Evolutionary conservation across 2,797 vertebrate species (phyloP).

Genomic region (Sebastes glaucus): DNA sequence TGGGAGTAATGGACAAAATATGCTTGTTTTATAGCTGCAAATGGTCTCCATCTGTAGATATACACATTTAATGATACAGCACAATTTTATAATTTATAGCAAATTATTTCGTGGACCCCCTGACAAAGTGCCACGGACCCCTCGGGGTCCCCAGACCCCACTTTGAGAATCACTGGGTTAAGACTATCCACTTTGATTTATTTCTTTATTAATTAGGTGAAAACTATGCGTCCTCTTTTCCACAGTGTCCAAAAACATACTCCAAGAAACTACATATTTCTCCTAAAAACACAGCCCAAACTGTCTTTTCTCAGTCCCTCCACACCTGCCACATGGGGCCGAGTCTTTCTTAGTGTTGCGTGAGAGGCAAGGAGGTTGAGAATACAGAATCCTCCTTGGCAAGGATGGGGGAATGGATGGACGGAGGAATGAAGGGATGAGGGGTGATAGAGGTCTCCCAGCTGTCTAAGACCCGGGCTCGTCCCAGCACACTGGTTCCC

Average conservation of each 20-base stretch:
- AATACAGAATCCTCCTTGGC: constrained; percentile 44
- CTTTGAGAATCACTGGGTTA: no score
- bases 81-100: no score
- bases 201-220: not conserved
- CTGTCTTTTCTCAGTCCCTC: constrained; percentile 8
- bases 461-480: constrained; percentile 73
- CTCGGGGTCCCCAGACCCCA: no score
- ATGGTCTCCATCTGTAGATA: no score
- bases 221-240: not conserved
- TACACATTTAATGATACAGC: no score
- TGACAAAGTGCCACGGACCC: no score
- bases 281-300: constrained; percentile 1
- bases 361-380: constrained; percentile 18
- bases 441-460: constrained; percentile 66
- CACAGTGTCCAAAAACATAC: not conserved
- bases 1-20: no score
- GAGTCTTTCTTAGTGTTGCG: constrained; percentile 30
- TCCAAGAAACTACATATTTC: not conserved
- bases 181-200: not conserved
- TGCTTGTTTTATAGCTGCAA: no score
- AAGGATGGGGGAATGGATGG: constrained; percentile 36
- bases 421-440: constrained; percentile 52
- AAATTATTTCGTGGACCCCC: no score
- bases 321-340: constrained; percentile 19
- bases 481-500: constrained; percentile 75